Conservation (phyloP, 30 jellyfish, hydroid and myxozoan genomes). For the Mastigias papua region DNA sequence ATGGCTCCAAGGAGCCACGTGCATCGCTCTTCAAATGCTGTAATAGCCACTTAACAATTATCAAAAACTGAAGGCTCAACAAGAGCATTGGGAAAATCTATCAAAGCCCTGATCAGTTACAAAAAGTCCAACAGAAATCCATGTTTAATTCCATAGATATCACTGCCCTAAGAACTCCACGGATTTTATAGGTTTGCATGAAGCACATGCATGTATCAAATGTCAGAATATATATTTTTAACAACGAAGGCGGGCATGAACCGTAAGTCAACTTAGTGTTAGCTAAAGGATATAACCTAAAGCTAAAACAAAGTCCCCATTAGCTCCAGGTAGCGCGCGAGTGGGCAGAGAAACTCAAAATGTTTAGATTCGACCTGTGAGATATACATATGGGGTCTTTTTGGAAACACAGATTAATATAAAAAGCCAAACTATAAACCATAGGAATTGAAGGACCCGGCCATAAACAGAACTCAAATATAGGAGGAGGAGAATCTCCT, state of each 20-base stretch:
- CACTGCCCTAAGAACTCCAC: neutral
- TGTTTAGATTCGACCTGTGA: no score
- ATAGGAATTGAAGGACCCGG: no score
- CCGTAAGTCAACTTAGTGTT: neutral
- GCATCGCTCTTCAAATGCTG: no score
- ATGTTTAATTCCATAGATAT: neutral
- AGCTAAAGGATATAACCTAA: neutral
- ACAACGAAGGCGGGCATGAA: neutral
- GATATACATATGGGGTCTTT: no score
- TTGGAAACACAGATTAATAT: no score
- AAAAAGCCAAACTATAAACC: no score
- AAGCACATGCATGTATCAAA: neutral
- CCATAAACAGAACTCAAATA: no score
- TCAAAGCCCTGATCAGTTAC: conserved; percentile 2
- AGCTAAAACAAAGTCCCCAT: neutral
- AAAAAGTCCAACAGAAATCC: neutral
- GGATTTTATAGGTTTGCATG: neutral
- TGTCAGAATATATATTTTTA: neutral
- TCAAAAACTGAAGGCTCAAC: neutral
- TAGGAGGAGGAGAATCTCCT: no score
- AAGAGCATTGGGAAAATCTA: neutral
- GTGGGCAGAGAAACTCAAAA: neutral
- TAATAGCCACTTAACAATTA: no score
- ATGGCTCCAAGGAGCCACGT: no score
- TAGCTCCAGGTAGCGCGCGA: neutral